Base-by-base conservation (phyloP, 2,797 vertebrate species). In the Lagorchestes hirsutus region DNA sequence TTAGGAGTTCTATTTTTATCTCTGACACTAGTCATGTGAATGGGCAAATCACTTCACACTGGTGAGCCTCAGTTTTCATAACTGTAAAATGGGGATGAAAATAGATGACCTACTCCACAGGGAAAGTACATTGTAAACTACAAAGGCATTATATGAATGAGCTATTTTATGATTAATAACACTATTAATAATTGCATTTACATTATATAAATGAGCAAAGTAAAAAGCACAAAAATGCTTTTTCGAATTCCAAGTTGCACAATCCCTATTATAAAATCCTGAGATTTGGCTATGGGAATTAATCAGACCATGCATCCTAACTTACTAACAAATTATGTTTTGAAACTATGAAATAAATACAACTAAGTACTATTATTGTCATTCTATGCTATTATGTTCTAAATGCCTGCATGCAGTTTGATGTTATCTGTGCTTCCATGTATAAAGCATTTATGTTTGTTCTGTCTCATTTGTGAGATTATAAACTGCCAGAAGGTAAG, bases 121-220 rank as follows among this genome's bases (percentile, higher is more conserved):
- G 13, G 22, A 82, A 82, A 82, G 40, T 82, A 82, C 22, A 28
- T 11, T 50, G 1, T 87, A 46, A 87, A 28, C 40, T 82, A 22
- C 3, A 46, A 82, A 82, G 40, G n/a, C 6, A 82, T 1, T 24
- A 40, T 24, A 40, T 92, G 87, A 10, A 52, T 8, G 54, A 56
- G 82, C 12, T 27, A 92, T 93, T 96, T 90, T 92, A 92, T 57
- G 16, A 40, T 92, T 92, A 95, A 96, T 94, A 27, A 18, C 54
- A 90, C 5, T 95, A 74, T 87, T 90, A 31, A 56, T 90, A 74
- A 91, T 93, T 92, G 91, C n/a, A 62, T 92, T 90, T 91, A 90
- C 54, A 8, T 82, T 10, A 31, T n/a, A 90, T 62, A 87, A 96
- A 54, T 14, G 74, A 94, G 52, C n/a, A 46, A 82, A 74, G 16